Base-by-base conservation (phyloP, 2,888 invertebrate species). In the Chymomyza fuscimana region DNA sequence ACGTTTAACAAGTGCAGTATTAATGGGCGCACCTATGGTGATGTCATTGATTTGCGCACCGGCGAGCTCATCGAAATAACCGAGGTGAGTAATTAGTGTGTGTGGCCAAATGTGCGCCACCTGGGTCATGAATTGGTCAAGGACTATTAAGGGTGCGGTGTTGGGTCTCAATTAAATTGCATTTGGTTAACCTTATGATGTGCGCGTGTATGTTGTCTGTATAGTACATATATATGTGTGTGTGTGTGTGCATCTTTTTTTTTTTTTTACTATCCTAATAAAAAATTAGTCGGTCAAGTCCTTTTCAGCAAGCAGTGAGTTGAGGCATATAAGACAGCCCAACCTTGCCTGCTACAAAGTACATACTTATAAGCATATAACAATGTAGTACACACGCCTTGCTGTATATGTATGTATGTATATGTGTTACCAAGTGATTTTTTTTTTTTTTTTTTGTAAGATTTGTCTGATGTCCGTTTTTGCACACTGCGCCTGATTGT, bases 1-100 rank as follows among this genome's bases (percentile, higher is more conserved):
- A 97, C 98, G 69, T 99, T 99, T 92, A 99, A 99, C 93, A 99
- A 99, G 93, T 99, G 99, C 92, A 97, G 99, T 76, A 98, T 99
- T 82, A 96, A 95, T 80, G 98, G 97, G 6, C 94, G 95, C 80
- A 94, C 96, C 69, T 99, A 98, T 92, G 99, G 99, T 22, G 98
- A 99, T 92, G 93, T 97, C 69, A 93, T 97, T 70, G 98, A 98
- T 92, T 95, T 96, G 79, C 93, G 94, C 85, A 97, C 97, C 62
- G 98, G 98, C 54, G 97, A 98, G 92, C 93, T 96, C 67, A 93
- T 97, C 76, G 98, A 98, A 91, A 94, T 97, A 61, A 95, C 94
- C 64, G 97, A 97, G 93, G 97, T 96, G 93, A 93, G 94, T 92
- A 51, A 56, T 40, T 40, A 22, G n/a, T 46, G 12, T 46, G 32